Evolutionary conservation across 2,113 vertebrate species (phyloP).

Genomic region (Pteronura brasiliensis): DNA sequence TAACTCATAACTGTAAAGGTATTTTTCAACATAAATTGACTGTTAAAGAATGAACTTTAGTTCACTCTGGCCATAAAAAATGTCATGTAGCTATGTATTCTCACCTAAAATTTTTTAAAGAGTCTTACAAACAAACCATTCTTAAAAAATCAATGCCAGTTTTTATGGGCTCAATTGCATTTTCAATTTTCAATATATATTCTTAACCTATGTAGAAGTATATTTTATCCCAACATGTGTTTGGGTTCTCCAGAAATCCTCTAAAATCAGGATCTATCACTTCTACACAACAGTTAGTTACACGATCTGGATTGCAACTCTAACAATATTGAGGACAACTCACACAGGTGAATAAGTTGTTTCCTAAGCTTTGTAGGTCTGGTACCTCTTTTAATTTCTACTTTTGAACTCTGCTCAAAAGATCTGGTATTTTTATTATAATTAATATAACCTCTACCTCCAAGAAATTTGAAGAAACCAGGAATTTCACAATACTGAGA

Average conservation of each 20-base stretch:
- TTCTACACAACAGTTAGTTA: neutral
- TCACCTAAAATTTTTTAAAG: neutral
- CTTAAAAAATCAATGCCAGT: neutral
- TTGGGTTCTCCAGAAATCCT: neutral
- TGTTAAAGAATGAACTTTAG: neutral
- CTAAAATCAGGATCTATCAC: conserved; percentile 4
- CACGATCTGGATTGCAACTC: neutral
- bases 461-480: neutral
- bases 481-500: neutral
- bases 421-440: neutral
- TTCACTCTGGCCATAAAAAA: neutral
- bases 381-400: neutral
- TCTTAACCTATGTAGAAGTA: neutral
- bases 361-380: neutral
- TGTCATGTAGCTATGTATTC: neutral
- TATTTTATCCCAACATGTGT: neutral
- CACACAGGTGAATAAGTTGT: neutral
- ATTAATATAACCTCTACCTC: neutral
- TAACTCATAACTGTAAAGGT: neutral
- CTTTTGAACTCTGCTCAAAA: neutral
- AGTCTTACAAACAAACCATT: neutral
- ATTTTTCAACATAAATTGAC: neutral
- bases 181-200: neutral
- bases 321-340: neutral
- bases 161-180: neutral